Conservation (phyloP, 2,888 invertebrate genomes). For the Callyntrura guangdongensis region DNA sequence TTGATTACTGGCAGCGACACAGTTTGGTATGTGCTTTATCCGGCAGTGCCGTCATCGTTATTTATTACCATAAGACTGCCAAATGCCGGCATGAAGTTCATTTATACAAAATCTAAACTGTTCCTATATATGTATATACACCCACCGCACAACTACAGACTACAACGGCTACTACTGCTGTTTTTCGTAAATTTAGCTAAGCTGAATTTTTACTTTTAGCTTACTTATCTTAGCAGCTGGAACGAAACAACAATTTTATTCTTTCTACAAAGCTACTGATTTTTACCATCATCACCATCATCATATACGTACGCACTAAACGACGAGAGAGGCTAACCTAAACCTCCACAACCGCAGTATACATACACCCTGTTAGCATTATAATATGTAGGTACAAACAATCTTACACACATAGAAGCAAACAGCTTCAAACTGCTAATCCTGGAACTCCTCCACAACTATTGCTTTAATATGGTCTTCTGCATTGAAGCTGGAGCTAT, state of each 20-base stretch:
- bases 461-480: background rate
- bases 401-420: too few relatives aligned
- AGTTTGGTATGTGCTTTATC: background rate
- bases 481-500: too few relatives aligned
- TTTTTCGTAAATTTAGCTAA: background rate
- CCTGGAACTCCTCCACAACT: conserved; percentile 10
- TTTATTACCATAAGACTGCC: background rate
- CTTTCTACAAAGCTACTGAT: background rate
- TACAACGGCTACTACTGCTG: background rate
- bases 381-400: background rate
- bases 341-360: conserved; percentile 34
- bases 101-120: too few relatives aligned
- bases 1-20: background rate
- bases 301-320: background rate
- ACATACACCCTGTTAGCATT: background rate
- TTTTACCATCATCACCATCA: background rate
- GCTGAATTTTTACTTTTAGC: background rate
- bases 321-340: background rate
- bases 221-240: conserved; percentile 39
- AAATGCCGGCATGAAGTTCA: conserved; percentile 18
- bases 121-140: background rate
- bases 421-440: background rate
- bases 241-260: background rate
- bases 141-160: background rate
- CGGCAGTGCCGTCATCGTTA: conserved; percentile 22